A percentile compares a stretch with the other conserved stretches of the same genome.
phyloP scores from a whole-genome alignment of 2,113 vertebrate species.

The Alethe diademata region DNA sequence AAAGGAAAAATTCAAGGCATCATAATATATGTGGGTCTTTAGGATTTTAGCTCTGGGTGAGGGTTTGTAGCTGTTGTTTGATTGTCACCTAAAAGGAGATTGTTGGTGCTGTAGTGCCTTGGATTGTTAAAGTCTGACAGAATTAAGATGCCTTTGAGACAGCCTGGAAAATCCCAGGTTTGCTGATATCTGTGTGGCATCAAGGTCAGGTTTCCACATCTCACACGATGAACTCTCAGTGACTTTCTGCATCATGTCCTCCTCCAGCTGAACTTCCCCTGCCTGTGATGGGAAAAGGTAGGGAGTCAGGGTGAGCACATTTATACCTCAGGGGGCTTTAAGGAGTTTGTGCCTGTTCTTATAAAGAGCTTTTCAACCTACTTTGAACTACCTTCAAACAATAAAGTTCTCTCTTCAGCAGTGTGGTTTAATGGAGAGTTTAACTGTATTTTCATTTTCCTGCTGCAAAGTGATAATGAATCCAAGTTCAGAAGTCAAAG shows the following conservation, averaged over 20 bases:
- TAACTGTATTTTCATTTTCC: constrained; percentile 15
- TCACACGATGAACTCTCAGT: background rate
- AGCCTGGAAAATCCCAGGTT: background rate
- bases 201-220: background rate
- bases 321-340: background rate
- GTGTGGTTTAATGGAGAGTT: background rate
- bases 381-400: constrained; percentile 47
- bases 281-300: background rate
- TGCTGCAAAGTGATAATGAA: background rate
- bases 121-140: background rate
- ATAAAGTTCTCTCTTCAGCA: constrained; percentile 1
- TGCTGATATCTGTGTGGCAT: background rate
- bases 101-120: background rate
- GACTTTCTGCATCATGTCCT: background rate
- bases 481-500: background rate
- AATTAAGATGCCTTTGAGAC: background rate
- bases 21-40: fast-evolving
- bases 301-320: background rate
- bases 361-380: background rate
- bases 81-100: background rate
- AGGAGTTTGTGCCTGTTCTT: background rate
- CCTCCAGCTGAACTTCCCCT: background rate
- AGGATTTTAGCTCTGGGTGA: background rate
- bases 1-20: background rate
- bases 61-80: background rate